Evolutionary conservation across 2,797 vertebrate species (phyloP).

Genomic region (Lepidocolaptes lacrymiger): DNA sequence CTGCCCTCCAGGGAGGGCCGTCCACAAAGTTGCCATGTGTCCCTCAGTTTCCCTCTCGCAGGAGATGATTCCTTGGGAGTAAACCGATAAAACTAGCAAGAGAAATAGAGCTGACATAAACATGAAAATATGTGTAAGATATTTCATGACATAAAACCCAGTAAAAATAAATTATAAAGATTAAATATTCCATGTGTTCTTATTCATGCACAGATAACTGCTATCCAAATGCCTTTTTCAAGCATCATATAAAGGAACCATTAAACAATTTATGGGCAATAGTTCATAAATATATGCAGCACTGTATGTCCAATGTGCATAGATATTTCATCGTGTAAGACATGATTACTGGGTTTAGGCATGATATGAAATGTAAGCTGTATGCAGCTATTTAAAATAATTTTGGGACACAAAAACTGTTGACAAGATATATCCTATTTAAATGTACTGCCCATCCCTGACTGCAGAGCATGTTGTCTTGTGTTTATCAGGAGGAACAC

Average conservation of each 20-base stretch:
- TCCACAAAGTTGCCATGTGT: background rate
- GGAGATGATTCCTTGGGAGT: background rate
- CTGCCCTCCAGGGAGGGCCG: constrained; percentile 47
- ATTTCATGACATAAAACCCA: background rate
- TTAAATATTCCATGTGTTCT: constrained; percentile 20
- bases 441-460: constrained; percentile 19
- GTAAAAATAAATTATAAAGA: background rate
- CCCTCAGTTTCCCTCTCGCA: constrained; percentile 25
- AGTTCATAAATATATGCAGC: constrained; percentile 35
- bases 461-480: background rate
- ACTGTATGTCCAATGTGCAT: background rate
- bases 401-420: constrained; percentile 24
- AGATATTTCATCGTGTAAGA: constrained; percentile 2
- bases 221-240: background rate
- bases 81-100: background rate
- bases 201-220: background rate
- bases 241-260: constrained; percentile 5
- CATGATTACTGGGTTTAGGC: constrained; percentile 9
- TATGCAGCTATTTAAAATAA: constrained; percentile 29
- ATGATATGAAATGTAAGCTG: background rate
- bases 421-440: constrained; percentile 35
- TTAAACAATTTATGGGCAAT: constrained; percentile 32
- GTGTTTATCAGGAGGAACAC: constrained; percentile 60
- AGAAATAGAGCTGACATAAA: background rate
- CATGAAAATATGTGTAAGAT: background rate